Base-by-base conservation (phyloP, 2,888 invertebrate genomes). In the Serrognathus titanus region DNA sequence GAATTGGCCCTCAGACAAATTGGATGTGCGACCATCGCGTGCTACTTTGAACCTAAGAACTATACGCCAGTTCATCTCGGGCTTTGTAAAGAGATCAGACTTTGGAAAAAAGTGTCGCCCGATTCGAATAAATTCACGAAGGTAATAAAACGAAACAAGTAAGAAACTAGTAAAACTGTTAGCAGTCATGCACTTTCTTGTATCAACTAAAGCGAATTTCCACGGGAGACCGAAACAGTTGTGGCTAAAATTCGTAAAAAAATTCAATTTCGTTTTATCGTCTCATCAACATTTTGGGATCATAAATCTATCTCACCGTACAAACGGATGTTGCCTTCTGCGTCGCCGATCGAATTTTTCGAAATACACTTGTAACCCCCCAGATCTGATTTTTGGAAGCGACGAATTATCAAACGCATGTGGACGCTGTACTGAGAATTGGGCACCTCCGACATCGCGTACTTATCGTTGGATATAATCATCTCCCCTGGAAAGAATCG, bases 351-450 rank as follows among this genome's bases (percentile, higher is more conserved):
- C 60, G 92, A 92, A 79, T 94, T 94, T 79, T 94, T 93, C 51
- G 93, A 93, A 71, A 92, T 92, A 80, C 94, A 94, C 75, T 91
- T 92, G 82, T 94, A 94, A 49, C 92, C 92, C 11, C 92, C 92
- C 66, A 92, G 83, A 75, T 92, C 92, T 57, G 83, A 84, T 62
- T 85, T 83, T 71, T 88, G 88, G 59, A 94, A 83, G 67, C 87
- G 85, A 54, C 84, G 83, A 47, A 94, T 87, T 51, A 89, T 83
- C 60, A 94, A 81, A 52, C 85, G 83, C 92, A 93, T 92, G 75
- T 90, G 89, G 7, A 92, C 87, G 72, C 91, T 89, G 81, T 93
- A 93, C 76, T 90, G 88, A 1, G 90, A 89, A 66, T 85, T 85
- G 77, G 85, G 87, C 71, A 85, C 85, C 77, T 93, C 93, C 45